Percentiles rank a stretch among this genome's conserved stretches.
phyloP scores from a whole-genome alignment of 2,113 vertebrate species.

The Pitta sordida region DNA sequence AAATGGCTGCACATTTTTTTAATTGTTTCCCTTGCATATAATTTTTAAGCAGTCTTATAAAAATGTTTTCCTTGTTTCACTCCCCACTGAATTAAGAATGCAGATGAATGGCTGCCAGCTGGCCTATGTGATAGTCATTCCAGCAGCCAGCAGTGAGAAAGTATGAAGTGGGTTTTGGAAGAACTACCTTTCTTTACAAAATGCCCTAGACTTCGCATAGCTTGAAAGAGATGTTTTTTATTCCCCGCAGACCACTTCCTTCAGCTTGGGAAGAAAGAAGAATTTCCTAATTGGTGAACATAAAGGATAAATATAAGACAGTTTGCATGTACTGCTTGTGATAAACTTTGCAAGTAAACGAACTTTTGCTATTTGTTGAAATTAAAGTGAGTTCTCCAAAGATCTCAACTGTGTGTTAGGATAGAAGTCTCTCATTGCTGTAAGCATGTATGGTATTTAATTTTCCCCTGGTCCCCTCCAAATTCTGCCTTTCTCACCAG shows the following conservation, averaged over 20 bases:
- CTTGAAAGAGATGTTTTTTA: slow-evolving; percentile 51
- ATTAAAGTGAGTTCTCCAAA: background rate
- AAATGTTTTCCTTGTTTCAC: slow-evolving; percentile 73
- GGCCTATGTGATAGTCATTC: slow-evolving; percentile 55
- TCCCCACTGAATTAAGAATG: slow-evolving; percentile 70
- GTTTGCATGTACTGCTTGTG: background rate
- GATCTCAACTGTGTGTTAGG: background rate
- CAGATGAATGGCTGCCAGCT: slow-evolving; percentile 57
- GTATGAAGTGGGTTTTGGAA: slow-evolving; percentile 60
- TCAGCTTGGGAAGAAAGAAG: slow-evolving; percentile 19
- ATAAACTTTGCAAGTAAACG: background rate
- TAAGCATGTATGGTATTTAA: background rate
- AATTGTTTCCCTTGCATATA: slow-evolving; percentile 70
- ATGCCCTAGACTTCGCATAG: background rate
- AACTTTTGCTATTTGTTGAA: background rate
- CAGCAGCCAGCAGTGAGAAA: slow-evolving; percentile 55
- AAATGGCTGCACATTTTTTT: slow-evolving; percentile 66
- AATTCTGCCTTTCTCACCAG: background rate
- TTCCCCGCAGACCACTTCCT: slow-evolving; percentile 56
- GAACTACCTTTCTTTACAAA: slow-evolving; percentile 13
- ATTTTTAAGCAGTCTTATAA: slow-evolving; percentile 68
- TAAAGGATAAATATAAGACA: background rate
- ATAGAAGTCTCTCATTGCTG: background rate
- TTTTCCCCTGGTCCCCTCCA: background rate
- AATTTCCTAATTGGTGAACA: slow-evolving; percentile 21